phyloP scores from a whole-genome alignment of 2,113 vertebrate genomes.

The Diadophis punctatus region DNA sequence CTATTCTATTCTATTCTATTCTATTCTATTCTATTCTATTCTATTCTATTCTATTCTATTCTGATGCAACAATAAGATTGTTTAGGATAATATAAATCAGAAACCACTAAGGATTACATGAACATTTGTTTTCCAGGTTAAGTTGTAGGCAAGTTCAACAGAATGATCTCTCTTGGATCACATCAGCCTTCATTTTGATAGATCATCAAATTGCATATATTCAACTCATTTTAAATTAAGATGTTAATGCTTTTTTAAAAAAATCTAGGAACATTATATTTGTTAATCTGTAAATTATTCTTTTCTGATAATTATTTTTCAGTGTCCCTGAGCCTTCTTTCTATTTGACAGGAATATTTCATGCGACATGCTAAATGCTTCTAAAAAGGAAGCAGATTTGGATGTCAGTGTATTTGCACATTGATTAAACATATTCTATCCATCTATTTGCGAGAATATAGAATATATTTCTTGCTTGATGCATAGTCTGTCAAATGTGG shows the following conservation, averaged over 20 bases:
- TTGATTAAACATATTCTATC: neutral
- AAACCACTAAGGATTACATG: neutral
- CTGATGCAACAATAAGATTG: no score
- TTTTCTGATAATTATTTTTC: constrained; percentile 27
- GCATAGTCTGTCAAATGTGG: neutral
- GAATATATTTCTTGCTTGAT: constrained; percentile 3
- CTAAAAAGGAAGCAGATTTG: constrained; percentile 42
- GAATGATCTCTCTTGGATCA: constrained; percentile 39
- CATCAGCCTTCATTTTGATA: constrained; percentile 29
- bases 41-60: no score
- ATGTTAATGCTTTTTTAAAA: neutral
- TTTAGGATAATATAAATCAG: neutral
- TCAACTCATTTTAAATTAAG: neutral
- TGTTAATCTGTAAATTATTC: constrained; percentile 13
- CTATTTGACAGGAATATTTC: constrained; percentile 23
- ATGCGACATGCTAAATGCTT: constrained; percentile 14
- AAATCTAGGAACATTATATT: neutral
- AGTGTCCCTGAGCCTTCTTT: constrained; percentile 31
- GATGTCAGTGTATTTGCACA: constrained; percentile 16
- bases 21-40: no score
- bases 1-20: no score
- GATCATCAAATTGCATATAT: constrained; percentile 37
- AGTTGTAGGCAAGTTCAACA: constrained; percentile 37
- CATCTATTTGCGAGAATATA: constrained; percentile 25
- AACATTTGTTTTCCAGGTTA: constrained; percentile 19